Conservation (phyloP, 2,888 invertebrate genomes). For the Bursaphelenchus okinawaensis region DNA sequence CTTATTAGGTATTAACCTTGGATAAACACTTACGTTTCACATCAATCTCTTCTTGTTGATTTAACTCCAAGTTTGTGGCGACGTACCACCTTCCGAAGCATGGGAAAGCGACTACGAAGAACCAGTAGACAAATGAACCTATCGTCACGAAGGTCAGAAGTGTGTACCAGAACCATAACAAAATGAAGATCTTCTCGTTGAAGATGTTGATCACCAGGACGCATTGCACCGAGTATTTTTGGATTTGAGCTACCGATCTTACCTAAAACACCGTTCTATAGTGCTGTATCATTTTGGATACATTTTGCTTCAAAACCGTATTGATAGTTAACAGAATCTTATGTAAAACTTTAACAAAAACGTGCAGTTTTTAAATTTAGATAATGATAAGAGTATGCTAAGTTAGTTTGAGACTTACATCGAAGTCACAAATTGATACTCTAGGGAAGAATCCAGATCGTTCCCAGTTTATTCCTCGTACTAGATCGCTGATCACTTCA, state of each 20-base stretch:
- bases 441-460: conserved; percentile 44
- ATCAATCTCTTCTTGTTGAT: conserved; percentile 32
- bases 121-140: conserved; percentile 50
- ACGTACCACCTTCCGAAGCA: conserved; percentile 54
- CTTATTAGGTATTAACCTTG: background rate
- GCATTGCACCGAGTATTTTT: conserved; percentile 56
- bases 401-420: conserved; percentile 19
- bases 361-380: conserved; percentile 9
- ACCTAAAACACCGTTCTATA: too few species aligned
- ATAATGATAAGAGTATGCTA: too few species aligned
- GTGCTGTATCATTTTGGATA: background rate
- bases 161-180: conserved; percentile 55
- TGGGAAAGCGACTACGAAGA: conserved; percentile 41
- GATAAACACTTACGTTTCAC: conserved; percentile 16
- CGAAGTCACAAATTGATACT: conserved; percentile 54
- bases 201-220: conserved; percentile 57
- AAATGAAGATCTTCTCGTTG: conserved; percentile 56
- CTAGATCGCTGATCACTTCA: conserved; percentile 46
- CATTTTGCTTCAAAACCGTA: background rate
- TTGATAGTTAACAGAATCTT: background rate
- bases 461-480: conserved; percentile 51
- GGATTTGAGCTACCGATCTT: conserved; percentile 56
- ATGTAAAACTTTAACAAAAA: conserved; percentile 11
- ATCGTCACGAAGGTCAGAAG: conserved; percentile 40
- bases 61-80: conserved; percentile 45